Evolutionary conservation across 2,888 invertebrate species (phyloP).

Genomic region (Aspidapion aeneum): DNA sequence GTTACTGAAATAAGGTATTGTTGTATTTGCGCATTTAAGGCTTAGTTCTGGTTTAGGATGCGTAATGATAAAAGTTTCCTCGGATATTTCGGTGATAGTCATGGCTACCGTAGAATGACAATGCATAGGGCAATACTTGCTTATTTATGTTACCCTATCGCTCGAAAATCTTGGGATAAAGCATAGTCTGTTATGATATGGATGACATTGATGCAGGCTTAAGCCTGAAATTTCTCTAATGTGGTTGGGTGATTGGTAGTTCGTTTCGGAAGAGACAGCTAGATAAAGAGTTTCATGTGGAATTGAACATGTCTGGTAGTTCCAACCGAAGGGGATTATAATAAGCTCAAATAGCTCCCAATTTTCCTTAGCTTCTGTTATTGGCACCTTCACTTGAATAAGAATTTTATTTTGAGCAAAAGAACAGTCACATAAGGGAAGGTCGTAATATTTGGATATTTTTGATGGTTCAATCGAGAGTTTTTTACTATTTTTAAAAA

Average conservation of each 20-base stretch:
- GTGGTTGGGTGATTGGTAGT: not conserved
- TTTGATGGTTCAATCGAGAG: too few species aligned
- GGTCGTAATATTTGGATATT: conserved; percentile 13
- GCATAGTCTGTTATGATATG: not conserved
- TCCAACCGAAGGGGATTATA: not conserved
- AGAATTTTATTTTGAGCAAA: not conserved
- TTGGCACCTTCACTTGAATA: not conserved
- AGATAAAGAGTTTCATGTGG: not conserved
- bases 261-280: not conserved
- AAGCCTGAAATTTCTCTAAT: not conserved
- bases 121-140: not conserved
- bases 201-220: too few species aligned
- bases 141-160: not conserved
- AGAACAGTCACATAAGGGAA: not conserved
- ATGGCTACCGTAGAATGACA: not conserved
- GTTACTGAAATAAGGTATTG: too few species aligned
- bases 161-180: not conserved
- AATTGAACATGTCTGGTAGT: not conserved
- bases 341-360: not conserved
- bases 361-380: not conserved
- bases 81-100: not conserved
- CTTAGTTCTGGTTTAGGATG: not conserved
- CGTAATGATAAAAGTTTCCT: not conserved
- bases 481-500: too few species aligned
- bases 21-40: too few species aligned